These are phyloP conservation scores for Caenorhabditis virilis DNA, from an alignment of 2,888 invertebrate species.

Conservation along the genomic window DNA sequence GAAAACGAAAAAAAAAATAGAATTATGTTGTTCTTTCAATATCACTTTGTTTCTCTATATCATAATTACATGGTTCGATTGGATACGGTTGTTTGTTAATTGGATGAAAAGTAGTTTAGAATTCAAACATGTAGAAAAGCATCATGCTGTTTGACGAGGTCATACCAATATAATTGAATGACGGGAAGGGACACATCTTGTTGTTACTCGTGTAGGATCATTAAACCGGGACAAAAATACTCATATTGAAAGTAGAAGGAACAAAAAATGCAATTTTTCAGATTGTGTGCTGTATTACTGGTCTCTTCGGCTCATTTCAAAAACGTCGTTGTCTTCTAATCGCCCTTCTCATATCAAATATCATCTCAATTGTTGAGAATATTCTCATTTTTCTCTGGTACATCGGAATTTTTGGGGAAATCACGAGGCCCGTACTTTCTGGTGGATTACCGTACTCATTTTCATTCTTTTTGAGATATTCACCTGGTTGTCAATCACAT, in stretches of 20 bases:
- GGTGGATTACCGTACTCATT: conserved; percentile 60
- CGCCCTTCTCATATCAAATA: conserved; percentile 43
- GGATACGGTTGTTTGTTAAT: too few species aligned
- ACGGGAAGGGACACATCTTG: too few species aligned
- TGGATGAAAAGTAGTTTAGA: too few species aligned
- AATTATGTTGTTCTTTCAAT: too few species aligned
- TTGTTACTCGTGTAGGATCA: too few species aligned
- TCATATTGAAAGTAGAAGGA: neutral
- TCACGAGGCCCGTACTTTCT: conserved; percentile 44
- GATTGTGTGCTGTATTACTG: conserved; percentile 56
- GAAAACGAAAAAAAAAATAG: too few species aligned
- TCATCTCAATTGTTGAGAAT: conserved; percentile 53
- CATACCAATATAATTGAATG: too few species aligned
- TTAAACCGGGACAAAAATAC: too few species aligned
- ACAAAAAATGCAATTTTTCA: conserved; percentile 24
- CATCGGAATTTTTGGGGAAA: conserved; percentile 52
- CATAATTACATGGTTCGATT: too few species aligned
- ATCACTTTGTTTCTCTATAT: too few species aligned
- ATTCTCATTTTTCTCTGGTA: conserved; percentile 57
- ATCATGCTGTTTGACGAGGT: too few species aligned
- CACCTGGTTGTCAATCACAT: conserved; percentile 54
- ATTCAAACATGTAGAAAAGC: too few species aligned
- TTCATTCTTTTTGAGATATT: conserved; percentile 60
- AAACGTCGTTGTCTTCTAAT: conserved; percentile 53
- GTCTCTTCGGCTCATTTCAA: conserved; percentile 57